These are phyloP conservation scores for Echiichthys vipera DNA, from an alignment of 2,797 vertebrate species.

Conservation along the genomic window DNA sequence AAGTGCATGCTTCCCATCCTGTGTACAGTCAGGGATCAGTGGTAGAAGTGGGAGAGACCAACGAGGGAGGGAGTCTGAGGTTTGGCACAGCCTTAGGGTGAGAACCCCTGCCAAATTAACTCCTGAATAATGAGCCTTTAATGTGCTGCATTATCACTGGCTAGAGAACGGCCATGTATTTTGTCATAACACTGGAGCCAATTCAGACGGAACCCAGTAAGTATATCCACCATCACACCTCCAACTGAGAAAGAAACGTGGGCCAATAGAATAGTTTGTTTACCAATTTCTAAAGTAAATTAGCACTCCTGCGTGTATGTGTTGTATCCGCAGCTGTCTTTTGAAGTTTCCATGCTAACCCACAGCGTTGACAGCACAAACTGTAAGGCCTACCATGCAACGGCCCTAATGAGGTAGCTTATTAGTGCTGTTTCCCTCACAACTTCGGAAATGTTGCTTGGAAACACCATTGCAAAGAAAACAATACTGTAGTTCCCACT, in stretches of 20 bases:
- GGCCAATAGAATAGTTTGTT: slow-evolving; percentile 67
- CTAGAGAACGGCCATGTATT: slow-evolving; percentile 45
- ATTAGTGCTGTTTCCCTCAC: slow-evolving; percentile 73
- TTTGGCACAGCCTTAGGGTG: slow-evolving; percentile 51
- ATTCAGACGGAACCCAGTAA: slow-evolving; percentile 55
- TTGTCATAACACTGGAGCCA: slow-evolving; percentile 57
- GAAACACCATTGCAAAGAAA: slow-evolving; percentile 66
- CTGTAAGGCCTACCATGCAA: slow-evolving; percentile 66
- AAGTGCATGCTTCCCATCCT: slow-evolving; percentile 7
- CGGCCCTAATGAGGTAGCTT: slow-evolving; percentile 79
- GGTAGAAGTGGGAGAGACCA: slow-evolving; percentile 38
- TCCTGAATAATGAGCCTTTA: slow-evolving; percentile 77
- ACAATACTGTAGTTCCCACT: slow-evolving; percentile 53
- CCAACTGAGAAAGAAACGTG: slow-evolving; percentile 42
- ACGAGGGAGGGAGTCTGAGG: slow-evolving; percentile 40
- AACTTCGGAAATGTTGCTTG: slow-evolving; percentile 73
- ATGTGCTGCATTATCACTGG: slow-evolving; percentile 62
- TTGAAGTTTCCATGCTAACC: slow-evolving; percentile 76
- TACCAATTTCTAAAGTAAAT: slow-evolving; percentile 70
- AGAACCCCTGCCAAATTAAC: slow-evolving; percentile 69
- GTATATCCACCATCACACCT: slow-evolving; percentile 44
- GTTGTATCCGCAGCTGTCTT: slow-evolving; percentile 67
- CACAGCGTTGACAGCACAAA: slow-evolving; percentile 71
- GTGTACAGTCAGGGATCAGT: slow-evolving; percentile 41
- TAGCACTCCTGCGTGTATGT: slow-evolving; percentile 55